Evolutionary conservation across 2,113 vertebrate genomes (phyloP), one percentile per base, ranked within the genome.

Genomic region (Mionectes macconnelli): DNA sequence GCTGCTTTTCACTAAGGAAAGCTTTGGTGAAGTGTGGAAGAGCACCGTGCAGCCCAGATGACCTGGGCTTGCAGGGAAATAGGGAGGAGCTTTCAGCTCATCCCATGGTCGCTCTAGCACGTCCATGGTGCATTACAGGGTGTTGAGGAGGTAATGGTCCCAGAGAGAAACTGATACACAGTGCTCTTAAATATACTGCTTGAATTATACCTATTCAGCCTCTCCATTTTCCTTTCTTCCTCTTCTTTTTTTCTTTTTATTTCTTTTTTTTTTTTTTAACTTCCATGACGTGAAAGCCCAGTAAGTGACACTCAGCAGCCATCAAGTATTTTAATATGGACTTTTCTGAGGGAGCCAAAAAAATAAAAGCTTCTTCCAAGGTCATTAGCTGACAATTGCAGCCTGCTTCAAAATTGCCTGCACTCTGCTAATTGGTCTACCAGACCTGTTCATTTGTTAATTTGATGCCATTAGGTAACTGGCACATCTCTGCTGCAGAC

Each of bases 381-480:
- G 94, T 95, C 90, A 96, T 94, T 91, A 90, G 86, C 91, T 94
- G 91, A 96, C 95, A 97, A 53, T 67, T 94, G 86, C 63, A 94
- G 74, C 63, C 87, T 85, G 44, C 94, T 94, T 92, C 84, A 93
- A 95, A 93, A 96, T 82, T 67, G 75, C 87, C 87, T 95, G 92
- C 87, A 69, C 82, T 95, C 85, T 92, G 68, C 81, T 97, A 96
- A 96, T 95, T 96, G 91, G 79, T 84, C 84, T 92, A 85, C 50
- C 86, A 93, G 92, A 90, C 92, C 90, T 96, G 95, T 90, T 96
- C 93, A 74, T 91, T 93, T 95, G 90, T 92, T 97, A 96, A 97
- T 97, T 97, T 96, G 91, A 97, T 92, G 94, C 92, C 89, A 96
- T 96, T 94, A 92, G 95, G 92, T 95, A 89, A 77, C 79, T 66